These are phyloP conservation scores for Crioceris asparagi DNA, from an alignment of 2,888 invertebrate genomes.

Conservation along the genomic window DNA sequence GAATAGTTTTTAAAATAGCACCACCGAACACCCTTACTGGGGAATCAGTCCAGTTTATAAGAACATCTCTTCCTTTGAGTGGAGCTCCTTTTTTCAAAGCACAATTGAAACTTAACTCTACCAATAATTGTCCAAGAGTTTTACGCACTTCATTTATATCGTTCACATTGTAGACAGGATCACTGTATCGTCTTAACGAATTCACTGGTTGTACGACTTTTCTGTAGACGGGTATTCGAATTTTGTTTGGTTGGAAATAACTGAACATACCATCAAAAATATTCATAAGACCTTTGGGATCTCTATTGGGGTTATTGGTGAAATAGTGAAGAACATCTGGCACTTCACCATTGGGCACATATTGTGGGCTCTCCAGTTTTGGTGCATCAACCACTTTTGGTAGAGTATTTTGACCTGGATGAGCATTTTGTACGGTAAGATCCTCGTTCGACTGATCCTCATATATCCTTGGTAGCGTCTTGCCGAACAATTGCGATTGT, in stretches of 20 bases:
- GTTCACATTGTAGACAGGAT: too few relatives aligned
- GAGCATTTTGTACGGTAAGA: too few relatives aligned
- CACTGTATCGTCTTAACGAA: too few relatives aligned
- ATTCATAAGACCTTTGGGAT: slow-evolving; percentile 10
- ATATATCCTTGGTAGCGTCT: too few relatives aligned
- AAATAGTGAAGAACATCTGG: slow-evolving; percentile 6
- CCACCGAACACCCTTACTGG: slow-evolving; percentile 59
- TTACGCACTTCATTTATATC: slow-evolving; percentile 22
- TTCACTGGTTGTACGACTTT: too few relatives aligned
- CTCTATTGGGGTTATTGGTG: slow-evolving; percentile 2
- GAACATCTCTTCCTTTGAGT: slow-evolving; percentile 37
- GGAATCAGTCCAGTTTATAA: slow-evolving; percentile 56
- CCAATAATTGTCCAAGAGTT: slow-evolving; percentile 38
- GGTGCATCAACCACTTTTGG: too few relatives aligned
- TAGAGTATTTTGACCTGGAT: too few relatives aligned
- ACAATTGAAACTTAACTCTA: slow-evolving; percentile 40
- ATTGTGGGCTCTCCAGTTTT: slow-evolving; percentile 2
- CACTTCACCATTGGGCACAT: neutral
- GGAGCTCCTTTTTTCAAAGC: slow-evolving; percentile 42
- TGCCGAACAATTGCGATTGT: too few relatives aligned
- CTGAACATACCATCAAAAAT: slow-evolving; percentile 7
- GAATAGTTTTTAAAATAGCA: slow-evolving; percentile 48
- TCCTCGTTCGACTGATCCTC: too few relatives aligned
- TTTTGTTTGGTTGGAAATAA: slow-evolving; percentile 4
- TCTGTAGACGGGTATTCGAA: too few relatives aligned